These are phyloP conservation scores for Ptilorrhoa leucosticta DNA, from an alignment of 2,113 vertebrate genomes.

Conservation along the genomic window DNA sequence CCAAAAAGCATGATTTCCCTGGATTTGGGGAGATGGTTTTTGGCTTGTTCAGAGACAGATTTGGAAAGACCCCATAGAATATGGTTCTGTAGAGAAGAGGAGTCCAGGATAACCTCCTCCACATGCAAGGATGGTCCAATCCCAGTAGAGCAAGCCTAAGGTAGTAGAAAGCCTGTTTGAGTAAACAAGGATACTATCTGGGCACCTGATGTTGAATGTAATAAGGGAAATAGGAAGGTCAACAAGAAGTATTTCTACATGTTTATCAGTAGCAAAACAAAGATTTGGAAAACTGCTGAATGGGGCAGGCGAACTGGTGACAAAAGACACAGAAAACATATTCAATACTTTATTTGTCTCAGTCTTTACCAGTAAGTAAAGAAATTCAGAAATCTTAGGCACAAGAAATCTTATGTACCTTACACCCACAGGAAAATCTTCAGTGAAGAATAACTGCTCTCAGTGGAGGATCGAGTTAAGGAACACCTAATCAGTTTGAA, in stretches of 20 bases:
- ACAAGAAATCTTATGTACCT: not conserved
- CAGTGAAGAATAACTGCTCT: not conserved
- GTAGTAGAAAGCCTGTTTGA: not conserved
- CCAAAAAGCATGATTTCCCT: rapidly evolving
- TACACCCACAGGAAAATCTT: not conserved
- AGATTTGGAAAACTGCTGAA: not conserved
- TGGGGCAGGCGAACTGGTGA: not conserved
- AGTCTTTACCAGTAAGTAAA: not conserved
- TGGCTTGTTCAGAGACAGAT: not conserved
- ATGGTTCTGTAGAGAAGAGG: not conserved
- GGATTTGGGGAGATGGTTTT: not conserved
- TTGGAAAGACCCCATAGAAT: not conserved
- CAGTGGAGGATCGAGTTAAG: not conserved
- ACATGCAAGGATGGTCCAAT: not conserved
- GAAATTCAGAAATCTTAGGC: not conserved
- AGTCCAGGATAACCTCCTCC: not conserved
- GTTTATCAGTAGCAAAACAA: not conserved
- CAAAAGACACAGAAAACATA: not conserved
- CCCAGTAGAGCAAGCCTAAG: not conserved
- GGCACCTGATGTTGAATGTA: not conserved
- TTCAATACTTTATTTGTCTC: not conserved
- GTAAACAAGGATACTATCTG: not conserved
- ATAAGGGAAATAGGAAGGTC: not conserved
- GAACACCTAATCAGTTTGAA: not conserved
- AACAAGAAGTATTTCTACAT: not conserved